phyloP scores from a whole-genome alignment of 35 echinoderm and acorn worm genomes.

The Anneissia japonica region DNA sequence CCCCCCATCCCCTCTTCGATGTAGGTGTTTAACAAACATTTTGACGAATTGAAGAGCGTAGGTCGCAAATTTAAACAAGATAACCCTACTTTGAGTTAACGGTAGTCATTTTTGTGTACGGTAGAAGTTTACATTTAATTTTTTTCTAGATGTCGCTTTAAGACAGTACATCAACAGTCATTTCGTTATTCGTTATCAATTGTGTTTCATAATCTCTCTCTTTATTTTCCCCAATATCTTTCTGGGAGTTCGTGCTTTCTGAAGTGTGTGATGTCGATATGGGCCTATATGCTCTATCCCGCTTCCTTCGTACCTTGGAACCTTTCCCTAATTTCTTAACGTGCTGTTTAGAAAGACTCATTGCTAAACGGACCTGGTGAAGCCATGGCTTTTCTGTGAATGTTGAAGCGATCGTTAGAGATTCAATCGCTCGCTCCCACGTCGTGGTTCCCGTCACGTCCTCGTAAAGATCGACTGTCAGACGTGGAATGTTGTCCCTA shows the following conservation, averaged over 20 bases:
- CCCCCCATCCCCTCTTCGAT: no score
- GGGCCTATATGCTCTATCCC: background rate
- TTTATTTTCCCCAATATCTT: background rate
- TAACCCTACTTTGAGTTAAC: no score
- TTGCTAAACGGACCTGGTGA: conserved; percentile 71
- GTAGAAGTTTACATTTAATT: no score
- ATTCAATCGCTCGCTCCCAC: conserved; percentile 79
- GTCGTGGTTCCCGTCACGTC: conserved; percentile 65
- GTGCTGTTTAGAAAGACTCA: conserved; percentile 71
- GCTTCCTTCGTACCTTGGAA: background rate
- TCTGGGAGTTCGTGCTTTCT: background rate
- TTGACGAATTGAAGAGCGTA: no score
- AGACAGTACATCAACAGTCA: background rate
- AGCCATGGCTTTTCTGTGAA: conserved; percentile 96
- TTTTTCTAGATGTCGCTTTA: no score
- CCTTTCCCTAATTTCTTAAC: conserved; percentile 43
- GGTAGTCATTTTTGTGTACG: no score
- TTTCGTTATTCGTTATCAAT: background rate
- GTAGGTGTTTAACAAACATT: no score
- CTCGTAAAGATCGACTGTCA: conserved; percentile 70
- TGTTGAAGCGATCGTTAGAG: conserved; percentile 73
- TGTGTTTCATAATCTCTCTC: background rate
- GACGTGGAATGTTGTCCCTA: conserved; percentile 57
- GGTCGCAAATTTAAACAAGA: no score
- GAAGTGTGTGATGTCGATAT: background rate